Percentiles rank a stretch among this genome's conserved stretches.
Conservation (phyloP, 2,888 invertebrate genomes). For the Cheilosia grossa region DNA sequence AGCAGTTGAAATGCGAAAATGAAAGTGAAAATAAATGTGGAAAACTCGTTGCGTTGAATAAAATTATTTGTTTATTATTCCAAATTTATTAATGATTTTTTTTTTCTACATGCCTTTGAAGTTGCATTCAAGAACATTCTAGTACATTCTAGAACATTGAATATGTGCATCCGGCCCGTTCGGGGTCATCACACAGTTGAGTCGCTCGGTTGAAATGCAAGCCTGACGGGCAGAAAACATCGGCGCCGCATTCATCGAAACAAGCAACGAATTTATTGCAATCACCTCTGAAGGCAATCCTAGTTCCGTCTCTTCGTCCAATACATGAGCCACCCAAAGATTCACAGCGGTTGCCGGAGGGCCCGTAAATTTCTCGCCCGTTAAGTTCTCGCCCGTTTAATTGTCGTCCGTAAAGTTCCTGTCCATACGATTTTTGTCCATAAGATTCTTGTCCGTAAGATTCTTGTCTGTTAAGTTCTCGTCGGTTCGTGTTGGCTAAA, state of each 20-base stretch:
- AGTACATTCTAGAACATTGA: neutral
- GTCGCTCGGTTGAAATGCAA: conserved; percentile 55
- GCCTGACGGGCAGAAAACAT: conserved; percentile 47
- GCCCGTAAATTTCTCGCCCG: neutral
- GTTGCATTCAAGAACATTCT: too few species aligned
- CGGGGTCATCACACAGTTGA: conserved; percentile 47
- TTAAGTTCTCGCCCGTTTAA: too few species aligned
- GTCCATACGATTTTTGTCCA: too few species aligned
- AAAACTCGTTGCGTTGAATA: too few species aligned
- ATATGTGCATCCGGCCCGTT: conserved; percentile 58
- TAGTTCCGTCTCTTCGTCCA: conserved; percentile 39
- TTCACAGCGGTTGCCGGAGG: conserved; percentile 51
- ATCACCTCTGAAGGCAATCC: conserved; percentile 45
- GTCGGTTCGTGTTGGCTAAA: neutral
- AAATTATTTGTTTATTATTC: too few species aligned
- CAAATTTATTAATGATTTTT: too few species aligned
- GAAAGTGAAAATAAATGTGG: too few species aligned
- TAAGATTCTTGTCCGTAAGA: too few species aligned
- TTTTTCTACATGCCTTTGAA: too few species aligned
- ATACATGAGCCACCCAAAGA: conserved; percentile 64
- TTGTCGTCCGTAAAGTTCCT: too few species aligned
- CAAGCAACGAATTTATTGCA: conserved; percentile 58
- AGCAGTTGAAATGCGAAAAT: too few species aligned
- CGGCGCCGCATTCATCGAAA: conserved; percentile 63
- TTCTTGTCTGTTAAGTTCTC: neutral